Base-by-base conservation (phyloP, 30 jellyfish, hydroid and myxozoan species). In the Turritopsis dohrnii region DNA sequence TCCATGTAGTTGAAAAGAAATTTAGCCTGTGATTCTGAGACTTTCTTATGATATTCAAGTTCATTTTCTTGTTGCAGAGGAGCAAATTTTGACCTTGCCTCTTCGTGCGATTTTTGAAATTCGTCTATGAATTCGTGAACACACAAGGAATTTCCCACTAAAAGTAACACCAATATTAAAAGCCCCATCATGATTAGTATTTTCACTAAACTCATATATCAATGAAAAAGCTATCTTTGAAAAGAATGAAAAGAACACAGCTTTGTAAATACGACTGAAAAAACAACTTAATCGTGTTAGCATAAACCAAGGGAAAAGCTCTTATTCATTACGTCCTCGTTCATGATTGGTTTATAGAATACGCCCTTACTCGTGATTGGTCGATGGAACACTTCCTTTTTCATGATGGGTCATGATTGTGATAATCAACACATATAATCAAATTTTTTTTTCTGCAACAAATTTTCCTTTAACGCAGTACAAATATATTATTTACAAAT, bases 21-120 rank as follows among this genome's bases (percentile, higher is more conserved):
- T n/a, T 54, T 53, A 52, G 87, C 79, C 21, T 80, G 81, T 16
- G 52, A 53, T 53, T 80, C 87, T 23, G 87, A 28, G 16, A 71
- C 79, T 80, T 80, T 80, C 52, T 24, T 26, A 27, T 52, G 81
- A n/a, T 80, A 80, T 53, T 53, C 60, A n/a, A 31, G 54, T 65
- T 52, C 79, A 4, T 80, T 53, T 80, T 80, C 54, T 26, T 80
- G 52, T 53, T 54, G 52, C 28, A 80, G 72, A 22, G 52, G 72
- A 13, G 52, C 74, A 52, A 29, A 77, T 72, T 77, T 77, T 8
- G 52, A 28, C 28, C 29, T 24, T 25, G 85, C 71, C 25, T 77
- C 27, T 25, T 52, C 16, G 52, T 53, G 23, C 21, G 85, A 4
- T 28, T 77, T 77, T 77, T 77, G 71, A 18, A 77, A 77, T 24